Evolutionary conservation across 2,113 vertebrate genomes (phyloP).

Genomic region (Myrmophylax atrothorax): DNA sequence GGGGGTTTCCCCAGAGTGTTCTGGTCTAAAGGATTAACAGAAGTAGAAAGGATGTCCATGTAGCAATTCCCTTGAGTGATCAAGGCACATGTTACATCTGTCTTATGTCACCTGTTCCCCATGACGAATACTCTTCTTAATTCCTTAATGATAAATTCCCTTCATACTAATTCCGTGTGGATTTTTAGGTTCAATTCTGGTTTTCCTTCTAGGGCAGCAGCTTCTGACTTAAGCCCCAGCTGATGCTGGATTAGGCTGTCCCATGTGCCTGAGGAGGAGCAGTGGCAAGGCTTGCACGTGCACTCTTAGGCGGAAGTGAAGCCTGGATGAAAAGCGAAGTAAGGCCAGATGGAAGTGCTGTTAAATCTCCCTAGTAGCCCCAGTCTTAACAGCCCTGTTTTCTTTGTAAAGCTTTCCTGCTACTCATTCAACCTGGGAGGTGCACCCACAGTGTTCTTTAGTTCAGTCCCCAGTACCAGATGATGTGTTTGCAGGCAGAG

Average conservation of each 20-base stretch:
- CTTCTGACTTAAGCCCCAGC: neutral
- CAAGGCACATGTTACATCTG: rapidly evolving
- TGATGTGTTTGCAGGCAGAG: neutral
- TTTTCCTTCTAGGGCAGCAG: neutral
- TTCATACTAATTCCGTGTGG: neutral
- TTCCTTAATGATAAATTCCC: neutral
- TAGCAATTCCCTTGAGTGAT: neutral
- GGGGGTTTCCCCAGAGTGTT: neutral
- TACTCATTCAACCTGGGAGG: neutral
- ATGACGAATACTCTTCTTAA: neutral
- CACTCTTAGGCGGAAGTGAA: neutral
- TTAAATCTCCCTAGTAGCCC: neutral
- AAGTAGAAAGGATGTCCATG: neutral
- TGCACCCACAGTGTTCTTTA: neutral
- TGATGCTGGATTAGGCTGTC: neutral
- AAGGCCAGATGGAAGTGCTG: neutral
- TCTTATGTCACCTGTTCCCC: neutral
- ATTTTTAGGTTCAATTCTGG: neutral
- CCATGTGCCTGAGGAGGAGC: neutral
- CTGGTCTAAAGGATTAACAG: neutral
- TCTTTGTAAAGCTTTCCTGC: constrained; percentile 14
- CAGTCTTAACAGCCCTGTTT: neutral
- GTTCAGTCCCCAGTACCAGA: neutral
- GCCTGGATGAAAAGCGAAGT: neutral
- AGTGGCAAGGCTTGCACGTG: neutral